phyloP scores from a whole-genome alignment of 2,797 vertebrate species.

The Florisuga fusca region DNA sequence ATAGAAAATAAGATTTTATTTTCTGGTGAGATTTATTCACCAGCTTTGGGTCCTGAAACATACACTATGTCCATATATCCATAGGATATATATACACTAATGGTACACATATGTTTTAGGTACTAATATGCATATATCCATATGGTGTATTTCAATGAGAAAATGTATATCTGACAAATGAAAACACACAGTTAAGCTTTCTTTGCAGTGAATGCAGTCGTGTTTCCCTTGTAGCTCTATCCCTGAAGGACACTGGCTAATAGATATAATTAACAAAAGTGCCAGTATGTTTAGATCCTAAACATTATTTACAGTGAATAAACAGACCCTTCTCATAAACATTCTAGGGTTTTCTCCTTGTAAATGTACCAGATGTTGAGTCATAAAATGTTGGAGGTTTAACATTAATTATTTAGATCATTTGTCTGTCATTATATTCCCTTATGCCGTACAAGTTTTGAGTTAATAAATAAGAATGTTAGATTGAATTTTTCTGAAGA shows the following conservation, averaged over 20 bases:
- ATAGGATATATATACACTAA: background rate
- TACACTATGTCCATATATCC: background rate
- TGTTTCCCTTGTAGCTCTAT: background rate
- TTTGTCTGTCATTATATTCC: slow-evolving; percentile 38
- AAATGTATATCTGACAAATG: background rate
- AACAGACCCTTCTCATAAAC: slow-evolving; percentile 43
- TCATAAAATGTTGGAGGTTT: slow-evolving; percentile 17
- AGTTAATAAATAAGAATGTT: slow-evolving; percentile 32
- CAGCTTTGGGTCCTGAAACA: background rate
- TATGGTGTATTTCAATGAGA: background rate
- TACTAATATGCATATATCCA: background rate
- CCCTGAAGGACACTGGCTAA: background rate
- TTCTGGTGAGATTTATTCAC: background rate
- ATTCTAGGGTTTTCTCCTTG: slow-evolving; percentile 50
- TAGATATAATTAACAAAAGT: background rate
- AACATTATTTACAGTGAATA: slow-evolving; percentile 48
- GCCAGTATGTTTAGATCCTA: background rate
- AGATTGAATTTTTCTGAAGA: background rate
- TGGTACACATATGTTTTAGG: no score
- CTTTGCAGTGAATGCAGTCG: background rate
- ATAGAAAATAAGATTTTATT: background rate
- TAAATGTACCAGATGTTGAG: slow-evolving; percentile 68
- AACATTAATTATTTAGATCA: slow-evolving; percentile 62
- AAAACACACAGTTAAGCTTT: background rate
- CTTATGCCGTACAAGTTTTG: background rate